phyloP scores from a whole-genome alignment of 2,888 invertebrate genomes.

The Rhamphomyia laevipes region DNA sequence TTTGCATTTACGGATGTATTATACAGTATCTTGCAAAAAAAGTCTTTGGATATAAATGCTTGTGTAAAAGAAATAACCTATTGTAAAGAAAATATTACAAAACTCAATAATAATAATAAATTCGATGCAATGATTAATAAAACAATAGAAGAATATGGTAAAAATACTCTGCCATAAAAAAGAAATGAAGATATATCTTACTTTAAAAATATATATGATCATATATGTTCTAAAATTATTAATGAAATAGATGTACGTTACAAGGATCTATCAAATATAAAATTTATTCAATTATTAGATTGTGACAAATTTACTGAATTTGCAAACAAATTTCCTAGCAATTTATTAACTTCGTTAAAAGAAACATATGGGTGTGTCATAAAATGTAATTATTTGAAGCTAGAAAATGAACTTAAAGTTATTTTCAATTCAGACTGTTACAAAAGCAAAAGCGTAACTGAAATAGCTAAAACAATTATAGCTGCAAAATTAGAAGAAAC shows the following conservation, averaged over 20 bases:
- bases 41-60: conserved; percentile 7
- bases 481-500: conserved; percentile 7
- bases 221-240: conserved; percentile 6
- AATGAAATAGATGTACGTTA: conserved; percentile 3
- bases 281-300: no score
- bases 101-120: conserved; percentile 5
- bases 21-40: conserved; percentile 8
- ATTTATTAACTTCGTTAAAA: conserved; percentile 4
- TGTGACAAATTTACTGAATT: conserved; percentile 4
- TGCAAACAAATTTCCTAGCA: neutral
- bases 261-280: no score
- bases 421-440: conserved; percentile 6
- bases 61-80: conserved; percentile 7
- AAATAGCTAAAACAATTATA: conserved; percentile 5
- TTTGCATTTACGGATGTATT: conserved; percentile 4
- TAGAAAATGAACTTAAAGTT: conserved; percentile 5
- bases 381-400: conserved; percentile 1
- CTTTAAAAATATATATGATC: conserved; percentile 4
- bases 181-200: conserved; percentile 4
- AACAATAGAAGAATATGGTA: conserved; percentile 3
- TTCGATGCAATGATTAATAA: conserved; percentile 6
- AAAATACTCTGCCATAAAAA: conserved; percentile 1
- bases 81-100: conserved; percentile 6
- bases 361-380: conserved; percentile 1
- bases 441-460: conserved; percentile 5